phyloP scores from a whole-genome alignment of 1,140 invertebrate genomes.

The Papilio aristodemus region DNA sequence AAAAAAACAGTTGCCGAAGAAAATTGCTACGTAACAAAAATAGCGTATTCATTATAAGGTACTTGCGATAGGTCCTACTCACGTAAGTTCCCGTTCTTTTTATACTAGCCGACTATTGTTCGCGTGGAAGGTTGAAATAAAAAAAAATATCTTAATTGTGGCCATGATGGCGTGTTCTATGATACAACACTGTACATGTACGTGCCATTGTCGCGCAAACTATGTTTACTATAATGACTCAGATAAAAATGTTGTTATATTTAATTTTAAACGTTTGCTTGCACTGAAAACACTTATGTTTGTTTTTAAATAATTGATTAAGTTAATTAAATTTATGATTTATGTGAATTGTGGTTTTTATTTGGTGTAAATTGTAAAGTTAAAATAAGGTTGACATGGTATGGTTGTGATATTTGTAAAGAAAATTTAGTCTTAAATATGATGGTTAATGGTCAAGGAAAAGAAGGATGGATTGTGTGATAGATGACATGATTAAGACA shows the following conservation, averaged over 20 bases:
- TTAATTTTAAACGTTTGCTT: constrained; percentile 38
- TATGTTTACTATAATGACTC: constrained; percentile 62
- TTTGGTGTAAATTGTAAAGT: background rate
- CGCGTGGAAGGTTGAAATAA: constrained; percentile 69
- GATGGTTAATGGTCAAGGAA: too few species aligned
- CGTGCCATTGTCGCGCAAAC: constrained; percentile 31
- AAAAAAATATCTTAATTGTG: constrained; percentile 76
- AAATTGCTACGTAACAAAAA: constrained; percentile 42
- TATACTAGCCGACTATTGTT: constrained; percentile 49
- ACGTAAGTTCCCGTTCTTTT: constrained; percentile 47
- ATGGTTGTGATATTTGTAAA: too few species aligned
- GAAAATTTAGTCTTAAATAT: too few species aligned
- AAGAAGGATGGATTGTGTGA: too few species aligned
- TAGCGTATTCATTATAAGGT: constrained; percentile 50
- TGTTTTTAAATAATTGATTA: constrained; percentile 21
- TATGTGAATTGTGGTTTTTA: background rate
- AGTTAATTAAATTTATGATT: constrained; percentile 2
- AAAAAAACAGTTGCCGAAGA: background rate
- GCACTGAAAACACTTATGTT: background rate
- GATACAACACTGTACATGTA: constrained; percentile 55
- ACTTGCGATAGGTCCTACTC: constrained; percentile 42
- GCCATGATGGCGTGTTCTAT: constrained; percentile 63
- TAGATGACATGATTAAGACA: too few species aligned
- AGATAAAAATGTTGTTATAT: constrained; percentile 58
- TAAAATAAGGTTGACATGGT: background rate